These are phyloP conservation scores for Cephonodes hylas DNA, from an alignment of 2,888 invertebrate species.

Conservation along the genomic window DNA sequence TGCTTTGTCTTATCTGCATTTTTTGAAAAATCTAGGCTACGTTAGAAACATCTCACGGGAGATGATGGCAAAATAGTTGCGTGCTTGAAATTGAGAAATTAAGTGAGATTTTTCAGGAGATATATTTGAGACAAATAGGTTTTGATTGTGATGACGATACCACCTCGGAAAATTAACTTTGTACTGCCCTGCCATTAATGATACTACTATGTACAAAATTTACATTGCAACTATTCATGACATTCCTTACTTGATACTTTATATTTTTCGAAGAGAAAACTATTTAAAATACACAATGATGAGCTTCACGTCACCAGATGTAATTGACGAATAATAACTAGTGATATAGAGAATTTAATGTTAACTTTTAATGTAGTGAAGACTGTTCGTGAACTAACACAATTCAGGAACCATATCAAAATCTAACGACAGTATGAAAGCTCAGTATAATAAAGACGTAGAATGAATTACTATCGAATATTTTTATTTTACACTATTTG, in stretches of 20 bases:
- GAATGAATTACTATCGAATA: not conserved
- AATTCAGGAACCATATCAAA: not conserved
- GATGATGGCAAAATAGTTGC: not conserved
- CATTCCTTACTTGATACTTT: constrained; percentile 31
- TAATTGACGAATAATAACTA: not conserved
- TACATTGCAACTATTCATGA: constrained; percentile 37
- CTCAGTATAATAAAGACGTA: constrained; percentile 6
- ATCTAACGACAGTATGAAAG: not conserved
- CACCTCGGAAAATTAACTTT: not conserved
- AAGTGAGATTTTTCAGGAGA: not conserved
- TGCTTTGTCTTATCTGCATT: constrained; percentile 5
- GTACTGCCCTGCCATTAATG: constrained; percentile 10
- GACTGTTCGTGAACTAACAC: constrained; percentile 6
- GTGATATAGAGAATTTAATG: not conserved
- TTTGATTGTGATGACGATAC: not conserved
- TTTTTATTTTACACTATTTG: not conserved
- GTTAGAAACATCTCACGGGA: not conserved
- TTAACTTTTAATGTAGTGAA: not conserved
- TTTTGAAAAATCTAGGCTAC: not conserved
- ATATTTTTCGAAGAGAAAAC: not conserved
- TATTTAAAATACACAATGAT: not conserved
- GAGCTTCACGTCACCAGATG: constrained; percentile 1
- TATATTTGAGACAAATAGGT: constrained; percentile 7
- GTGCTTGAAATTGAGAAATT: too few species aligned
- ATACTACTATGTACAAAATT: constrained; percentile 7